Evolutionary conservation across 2,797 vertebrate genomes (phyloP).

Genomic region (Bufotes viridis): DNA sequence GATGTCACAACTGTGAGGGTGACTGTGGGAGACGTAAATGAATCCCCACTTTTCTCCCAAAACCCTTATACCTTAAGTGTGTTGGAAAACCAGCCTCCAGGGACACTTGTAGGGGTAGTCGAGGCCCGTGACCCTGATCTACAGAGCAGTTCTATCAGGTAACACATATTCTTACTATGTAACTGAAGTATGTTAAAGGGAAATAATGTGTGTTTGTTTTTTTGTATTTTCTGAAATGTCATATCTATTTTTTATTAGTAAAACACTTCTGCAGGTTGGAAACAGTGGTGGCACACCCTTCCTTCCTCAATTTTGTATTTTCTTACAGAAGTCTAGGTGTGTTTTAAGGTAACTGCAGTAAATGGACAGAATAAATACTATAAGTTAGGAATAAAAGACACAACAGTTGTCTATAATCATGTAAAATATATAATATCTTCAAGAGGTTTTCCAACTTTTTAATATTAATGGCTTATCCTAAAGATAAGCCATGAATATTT

Average conservation of each 20-base stretch:
- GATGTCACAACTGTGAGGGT: constrained; percentile 85
- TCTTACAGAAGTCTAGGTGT: background rate
- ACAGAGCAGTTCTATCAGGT: constrained; percentile 88
- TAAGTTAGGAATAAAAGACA: no score
- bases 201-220: no score
- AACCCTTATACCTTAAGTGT: constrained; percentile 83
- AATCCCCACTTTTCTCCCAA: constrained; percentile 85
- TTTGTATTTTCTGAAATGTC: background rate
- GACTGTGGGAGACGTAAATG: constrained; percentile 85
- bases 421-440: no score
- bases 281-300: background rate
- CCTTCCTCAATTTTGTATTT: background rate
- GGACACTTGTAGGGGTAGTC: constrained; percentile 84
- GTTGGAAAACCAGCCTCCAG: constrained; percentile 84
- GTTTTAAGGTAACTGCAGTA: background rate
- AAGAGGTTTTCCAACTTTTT: no score
- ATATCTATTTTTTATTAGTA: background rate
- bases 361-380: background rate
- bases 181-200: background rate
- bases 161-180: constrained; percentile 15
- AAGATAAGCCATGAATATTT: no score
- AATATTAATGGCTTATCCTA: no score
- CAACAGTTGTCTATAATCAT: no score
- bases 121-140: constrained; percentile 86
- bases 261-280: background rate